These are phyloP conservation scores for Macrophya annulata DNA, from an alignment of 2,888 invertebrate genomes.

Conservation along the genomic window DNA sequence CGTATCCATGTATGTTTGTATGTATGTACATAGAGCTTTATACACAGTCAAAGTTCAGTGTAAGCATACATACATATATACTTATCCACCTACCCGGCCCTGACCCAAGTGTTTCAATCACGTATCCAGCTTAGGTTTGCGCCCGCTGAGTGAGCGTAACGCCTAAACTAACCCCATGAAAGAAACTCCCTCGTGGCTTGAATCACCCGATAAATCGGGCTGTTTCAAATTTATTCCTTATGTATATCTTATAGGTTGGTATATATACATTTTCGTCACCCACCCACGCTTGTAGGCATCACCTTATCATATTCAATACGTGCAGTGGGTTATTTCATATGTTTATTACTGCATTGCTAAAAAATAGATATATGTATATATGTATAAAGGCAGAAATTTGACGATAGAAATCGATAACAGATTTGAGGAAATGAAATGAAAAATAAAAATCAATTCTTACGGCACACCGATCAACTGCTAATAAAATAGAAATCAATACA, in stretches of 20 bases:
- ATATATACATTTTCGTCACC: background rate
- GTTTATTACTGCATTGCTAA: background rate
- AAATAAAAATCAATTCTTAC: background rate
- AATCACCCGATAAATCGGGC: slow-evolving; percentile 36
- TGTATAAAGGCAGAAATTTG: background rate
- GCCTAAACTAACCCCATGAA: slow-evolving; percentile 47
- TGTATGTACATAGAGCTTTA: background rate
- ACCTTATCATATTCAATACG: background rate
- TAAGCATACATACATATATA: slow-evolving; percentile 14
- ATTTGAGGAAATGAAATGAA: background rate
- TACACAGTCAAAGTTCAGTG: background rate
- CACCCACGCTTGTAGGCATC: background rate
- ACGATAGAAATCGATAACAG: background rate
- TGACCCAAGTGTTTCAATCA: slow-evolving; percentile 51
- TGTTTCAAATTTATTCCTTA: slow-evolving; percentile 29
- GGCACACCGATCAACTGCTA: background rate
- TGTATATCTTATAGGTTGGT: background rate
- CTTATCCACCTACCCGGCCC: background rate
- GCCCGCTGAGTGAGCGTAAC: slow-evolving; percentile 36
- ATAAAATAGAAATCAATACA: background rate
- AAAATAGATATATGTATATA: background rate
- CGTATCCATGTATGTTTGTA: slow-evolving; percentile 3
- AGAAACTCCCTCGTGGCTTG: slow-evolving; percentile 31
- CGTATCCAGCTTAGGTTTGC: slow-evolving; percentile 51
- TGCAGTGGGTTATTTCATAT: background rate